Evolutionary conservation across 2,888 invertebrate species (phyloP), one percentile per base, ranked within the genome.

Genomic region (Nineta flava): DNA sequence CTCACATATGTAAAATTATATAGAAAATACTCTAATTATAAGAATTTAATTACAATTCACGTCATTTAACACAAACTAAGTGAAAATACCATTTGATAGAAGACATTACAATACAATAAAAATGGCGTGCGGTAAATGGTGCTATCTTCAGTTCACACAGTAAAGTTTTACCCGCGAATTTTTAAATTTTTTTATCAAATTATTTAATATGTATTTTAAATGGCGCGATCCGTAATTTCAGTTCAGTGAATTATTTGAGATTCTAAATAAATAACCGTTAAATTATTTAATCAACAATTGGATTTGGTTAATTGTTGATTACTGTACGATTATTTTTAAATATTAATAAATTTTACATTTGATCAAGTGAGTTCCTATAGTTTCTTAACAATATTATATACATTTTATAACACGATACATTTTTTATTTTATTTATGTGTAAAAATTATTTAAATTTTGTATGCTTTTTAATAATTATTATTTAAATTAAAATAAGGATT

Each of bases 91-190:
- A 38, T 38, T 13, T 15, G 5, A 38, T 38, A 15, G 15, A 13
- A 15, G 38, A 44, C 21, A 44, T 21, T 44, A n/a, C 19, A 21
- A 26, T 44, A 44, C 26, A 19, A 45, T 31, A 47, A 53, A 53
- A 53, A 53, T 53, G 53, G 53, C 53, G 53, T 53, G 53, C 51
- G 15, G 49, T 44, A 43, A 32, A 47, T 48, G 46, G 48, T 51
- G 51, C 53, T 51, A 50, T 50, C 53, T 53, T 51, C 53, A 50
- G 51, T 51, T 43, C 32, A 13, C 42, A 38, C 43, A 48, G 38
- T 4, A 26, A 41, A 48, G 12, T 48, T 26, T 12, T 19, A 32
- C 51, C 48, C 53, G 53, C 53, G 51, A 53, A 51, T 47, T 47
- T 53, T 53, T 51, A 49, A 53, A 53, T 48, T 46, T 44, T 48